Conservation (phyloP, 2,888 invertebrate genomes). For the Sylvicola cinctus region DNA sequence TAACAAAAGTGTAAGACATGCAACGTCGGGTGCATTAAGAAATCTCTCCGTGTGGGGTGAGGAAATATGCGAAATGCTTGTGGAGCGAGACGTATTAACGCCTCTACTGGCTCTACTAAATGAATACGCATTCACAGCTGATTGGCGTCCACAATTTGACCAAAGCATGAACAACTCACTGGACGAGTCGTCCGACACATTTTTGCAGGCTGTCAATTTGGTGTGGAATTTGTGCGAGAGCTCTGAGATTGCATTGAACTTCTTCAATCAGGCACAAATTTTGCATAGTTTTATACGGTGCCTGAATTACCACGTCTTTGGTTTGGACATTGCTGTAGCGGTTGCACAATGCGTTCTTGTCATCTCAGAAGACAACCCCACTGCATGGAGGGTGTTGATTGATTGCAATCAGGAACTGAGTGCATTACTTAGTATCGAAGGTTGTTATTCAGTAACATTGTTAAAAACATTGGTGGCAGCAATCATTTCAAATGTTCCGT, state of each 20-base stretch:
- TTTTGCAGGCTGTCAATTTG: constrained; percentile 42
- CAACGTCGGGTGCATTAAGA: constrained; percentile 44
- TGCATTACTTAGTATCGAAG: constrained; percentile 25
- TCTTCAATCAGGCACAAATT: constrained; percentile 39
- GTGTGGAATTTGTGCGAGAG: constrained; percentile 51
- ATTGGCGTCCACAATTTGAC: constrained; percentile 29
- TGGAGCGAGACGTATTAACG: constrained; percentile 50
- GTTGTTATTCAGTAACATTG: constrained; percentile 26
- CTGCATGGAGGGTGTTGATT: constrained; percentile 32
- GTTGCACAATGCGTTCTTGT: constrained; percentile 47
- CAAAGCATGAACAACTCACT: constrained; percentile 16
- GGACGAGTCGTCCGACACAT: constrained; percentile 40
- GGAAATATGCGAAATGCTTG: constrained; percentile 39
- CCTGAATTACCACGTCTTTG: constrained; percentile 34
- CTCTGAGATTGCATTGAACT: constrained; percentile 38
- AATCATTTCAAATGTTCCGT: constrained; percentile 32
- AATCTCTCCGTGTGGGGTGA: constrained; percentile 39
- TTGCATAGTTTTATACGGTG: constrained; percentile 36
- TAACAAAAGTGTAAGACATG: constrained; percentile 37
- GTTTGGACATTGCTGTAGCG: constrained; percentile 31
- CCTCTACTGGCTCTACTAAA: constrained; percentile 41
- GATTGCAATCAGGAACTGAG: constrained; percentile 27
- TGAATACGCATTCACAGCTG: constrained; percentile 21
- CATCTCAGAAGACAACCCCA: constrained; percentile 46
- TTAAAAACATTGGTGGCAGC: constrained; percentile 37